Conservation (phyloP, 2,888 invertebrate genomes). For the Scaptomyza polygonia region DNA sequence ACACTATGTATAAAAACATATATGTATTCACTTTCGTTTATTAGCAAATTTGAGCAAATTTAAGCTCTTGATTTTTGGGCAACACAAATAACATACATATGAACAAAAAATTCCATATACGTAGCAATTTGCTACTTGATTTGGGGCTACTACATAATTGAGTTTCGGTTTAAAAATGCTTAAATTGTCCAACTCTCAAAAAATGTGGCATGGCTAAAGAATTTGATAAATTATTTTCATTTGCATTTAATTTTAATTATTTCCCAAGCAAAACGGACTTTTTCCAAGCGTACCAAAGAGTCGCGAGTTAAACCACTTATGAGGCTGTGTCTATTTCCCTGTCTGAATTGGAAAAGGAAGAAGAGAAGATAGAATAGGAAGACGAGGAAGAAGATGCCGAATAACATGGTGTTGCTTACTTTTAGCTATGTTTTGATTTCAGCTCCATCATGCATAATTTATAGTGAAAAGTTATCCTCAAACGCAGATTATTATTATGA, state of each 20-base stretch:
- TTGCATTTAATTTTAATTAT: not conserved
- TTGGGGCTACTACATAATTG: constrained; percentile 33
- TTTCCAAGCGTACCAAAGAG: too few relatives aligned
- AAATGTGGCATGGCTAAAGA: not conserved
- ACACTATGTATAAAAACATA: constrained; percentile 7
- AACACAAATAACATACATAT: constrained; percentile 17
- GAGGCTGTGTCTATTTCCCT: too few relatives aligned
- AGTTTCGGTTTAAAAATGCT: constrained; percentile 5
- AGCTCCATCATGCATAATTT: too few relatives aligned
- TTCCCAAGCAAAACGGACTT: not conserved
- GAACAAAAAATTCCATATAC: not conserved
- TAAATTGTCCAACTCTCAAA: constrained; percentile 1
- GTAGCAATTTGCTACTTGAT: constrained; percentile 41
- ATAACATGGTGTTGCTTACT: too few relatives aligned
- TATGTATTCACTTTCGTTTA: not conserved
- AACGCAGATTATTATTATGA: not conserved
- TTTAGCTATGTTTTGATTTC: too few relatives aligned
- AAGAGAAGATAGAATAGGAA: too few relatives aligned
- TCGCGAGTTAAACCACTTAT: too few relatives aligned
- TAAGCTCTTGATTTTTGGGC: constrained; percentile 34
- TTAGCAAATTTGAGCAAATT: constrained; percentile 2
- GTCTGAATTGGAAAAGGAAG: too few relatives aligned
- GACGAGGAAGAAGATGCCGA: too few relatives aligned
- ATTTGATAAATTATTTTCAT: not conserved
- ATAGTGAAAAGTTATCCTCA: too few relatives aligned